Percentiles rank a stretch among this genome's conserved stretches.
Evolutionary conservation across 2,113 vertebrate species (phyloP).

Genomic region (Vulpes vulpes): DNA sequence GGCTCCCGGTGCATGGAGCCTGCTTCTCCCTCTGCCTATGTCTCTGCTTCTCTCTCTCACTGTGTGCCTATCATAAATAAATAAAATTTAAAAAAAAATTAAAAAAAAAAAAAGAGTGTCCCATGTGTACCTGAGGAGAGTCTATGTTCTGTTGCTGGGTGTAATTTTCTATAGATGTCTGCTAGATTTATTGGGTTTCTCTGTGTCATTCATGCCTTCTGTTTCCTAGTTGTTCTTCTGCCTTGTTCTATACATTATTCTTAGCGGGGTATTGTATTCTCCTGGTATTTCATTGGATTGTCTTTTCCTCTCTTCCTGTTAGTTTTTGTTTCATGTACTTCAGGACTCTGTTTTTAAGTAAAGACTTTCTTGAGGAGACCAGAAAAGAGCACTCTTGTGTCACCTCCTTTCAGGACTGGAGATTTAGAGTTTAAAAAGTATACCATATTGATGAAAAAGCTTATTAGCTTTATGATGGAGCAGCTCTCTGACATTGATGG

Average conservation of each 20-base stretch:
- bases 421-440: not conserved
- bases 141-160: not conserved
- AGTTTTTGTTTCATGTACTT: not conserved
- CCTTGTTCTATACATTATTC: not conserved
- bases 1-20: too few species aligned
- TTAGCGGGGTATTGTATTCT: not conserved
- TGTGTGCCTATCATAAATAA: too few species aligned
- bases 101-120: too few species aligned
- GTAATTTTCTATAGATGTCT: not conserved
- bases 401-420: not conserved
- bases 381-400: not conserved
- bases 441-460: not conserved
- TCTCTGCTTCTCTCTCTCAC: too few species aligned
- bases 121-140: not conserved
- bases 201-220: not conserved
- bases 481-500: not conserved
- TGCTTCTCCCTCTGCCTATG: too few species aligned
- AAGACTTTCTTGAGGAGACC: not conserved
- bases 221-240: not conserved
- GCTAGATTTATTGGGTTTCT: not conserved
- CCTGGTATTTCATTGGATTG: not conserved
- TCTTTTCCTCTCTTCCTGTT: not conserved
- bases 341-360: not conserved
- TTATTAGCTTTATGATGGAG: not conserved
- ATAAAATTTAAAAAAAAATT: too few species aligned